phyloP scores from a whole-genome alignment of 1,140 invertebrate genomes.

The Vanessa atalanta region DNA sequence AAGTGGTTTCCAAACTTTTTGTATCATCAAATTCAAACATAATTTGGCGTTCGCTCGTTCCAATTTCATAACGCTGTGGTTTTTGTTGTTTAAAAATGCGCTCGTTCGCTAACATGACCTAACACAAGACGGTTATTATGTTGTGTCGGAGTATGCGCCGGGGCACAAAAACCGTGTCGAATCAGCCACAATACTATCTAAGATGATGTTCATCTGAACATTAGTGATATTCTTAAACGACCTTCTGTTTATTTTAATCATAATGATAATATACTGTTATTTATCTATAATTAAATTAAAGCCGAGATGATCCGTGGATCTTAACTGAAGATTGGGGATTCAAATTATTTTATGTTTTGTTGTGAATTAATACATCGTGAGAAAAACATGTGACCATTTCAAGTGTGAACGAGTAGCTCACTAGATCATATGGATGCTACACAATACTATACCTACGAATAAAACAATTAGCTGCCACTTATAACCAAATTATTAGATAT shows the following conservation, averaged over 20 bases:
- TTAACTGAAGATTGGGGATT: too few species aligned
- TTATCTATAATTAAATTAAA: neutral
- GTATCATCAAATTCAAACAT: conserved; percentile 17
- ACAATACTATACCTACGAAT: too few species aligned
- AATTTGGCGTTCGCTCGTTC: conserved; percentile 36
- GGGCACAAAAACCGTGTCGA: conserved; percentile 67
- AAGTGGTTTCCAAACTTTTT: conserved; percentile 18
- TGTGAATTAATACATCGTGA: too few species aligned
- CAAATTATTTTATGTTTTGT: too few species aligned
- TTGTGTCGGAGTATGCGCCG: conserved; percentile 48
- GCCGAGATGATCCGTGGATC: too few species aligned
- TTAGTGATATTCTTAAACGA: conserved; percentile 42
- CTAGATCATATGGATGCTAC: too few species aligned
- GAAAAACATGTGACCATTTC: too few species aligned
- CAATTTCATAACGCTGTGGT: conserved; percentile 36
- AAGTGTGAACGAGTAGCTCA: too few species aligned
- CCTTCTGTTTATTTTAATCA: conserved; percentile 30
- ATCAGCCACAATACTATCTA: conserved; percentile 57
- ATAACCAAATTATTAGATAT: too few species aligned
- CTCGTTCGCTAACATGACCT: conserved; percentile 58
- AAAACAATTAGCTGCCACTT: too few species aligned
- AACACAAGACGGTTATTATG: conserved; percentile 60
- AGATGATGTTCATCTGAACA: conserved; percentile 25
- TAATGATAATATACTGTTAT: conserved; percentile 1
- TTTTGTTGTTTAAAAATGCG: conserved; percentile 25